phyloP scores from a whole-genome alignment of 1,140 invertebrate genomes.

The Centruroides vittatus region DNA sequence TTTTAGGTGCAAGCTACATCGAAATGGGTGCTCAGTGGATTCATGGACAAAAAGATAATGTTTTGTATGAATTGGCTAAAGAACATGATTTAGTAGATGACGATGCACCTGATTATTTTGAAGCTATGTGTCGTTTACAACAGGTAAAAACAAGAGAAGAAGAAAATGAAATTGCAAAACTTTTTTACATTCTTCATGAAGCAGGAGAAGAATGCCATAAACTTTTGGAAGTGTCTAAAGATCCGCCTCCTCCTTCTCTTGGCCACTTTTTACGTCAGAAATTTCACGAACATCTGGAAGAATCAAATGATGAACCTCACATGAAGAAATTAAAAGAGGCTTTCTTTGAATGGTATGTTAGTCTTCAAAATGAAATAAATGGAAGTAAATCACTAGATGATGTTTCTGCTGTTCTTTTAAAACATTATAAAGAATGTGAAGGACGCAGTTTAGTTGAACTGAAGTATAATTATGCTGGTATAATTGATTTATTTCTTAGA shows the following conservation, averaged over 20 bases:
- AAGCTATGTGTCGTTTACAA: background rate
- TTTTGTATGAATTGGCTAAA: conserved; percentile 39
- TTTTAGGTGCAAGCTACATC: conserved; percentile 36
- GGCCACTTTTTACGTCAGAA: too few species aligned
- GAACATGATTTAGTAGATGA: conserved; percentile 7
- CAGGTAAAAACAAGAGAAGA: background rate
- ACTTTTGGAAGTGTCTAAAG: too few species aligned
- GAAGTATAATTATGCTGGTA: conserved; percentile 1
- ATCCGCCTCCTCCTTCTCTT: too few species aligned
- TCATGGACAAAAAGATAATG: conserved; percentile 60
- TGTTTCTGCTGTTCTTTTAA: conserved; percentile 1
- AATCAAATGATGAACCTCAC: too few species aligned
- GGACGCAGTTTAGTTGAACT: conserved; percentile 6
- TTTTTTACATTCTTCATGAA: conserved; percentile 4
- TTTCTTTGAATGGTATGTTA: conserved; percentile 5
- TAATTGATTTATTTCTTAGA: conserved; percentile 4
- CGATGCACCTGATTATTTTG: background rate
- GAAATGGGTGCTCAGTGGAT: conserved; percentile 83
- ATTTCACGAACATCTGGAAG: too few species aligned
- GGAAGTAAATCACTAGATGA: conserved; percentile 1
- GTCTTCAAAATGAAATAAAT: conserved; percentile 4
- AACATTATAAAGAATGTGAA: conserved; percentile 9
- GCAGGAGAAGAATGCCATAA: background rate
- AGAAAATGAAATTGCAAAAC: background rate
- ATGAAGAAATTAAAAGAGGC: background rate